Evolutionary conservation across 1,140 invertebrate genomes (phyloP).

Genomic region (Monomorium pharaonis): DNA sequence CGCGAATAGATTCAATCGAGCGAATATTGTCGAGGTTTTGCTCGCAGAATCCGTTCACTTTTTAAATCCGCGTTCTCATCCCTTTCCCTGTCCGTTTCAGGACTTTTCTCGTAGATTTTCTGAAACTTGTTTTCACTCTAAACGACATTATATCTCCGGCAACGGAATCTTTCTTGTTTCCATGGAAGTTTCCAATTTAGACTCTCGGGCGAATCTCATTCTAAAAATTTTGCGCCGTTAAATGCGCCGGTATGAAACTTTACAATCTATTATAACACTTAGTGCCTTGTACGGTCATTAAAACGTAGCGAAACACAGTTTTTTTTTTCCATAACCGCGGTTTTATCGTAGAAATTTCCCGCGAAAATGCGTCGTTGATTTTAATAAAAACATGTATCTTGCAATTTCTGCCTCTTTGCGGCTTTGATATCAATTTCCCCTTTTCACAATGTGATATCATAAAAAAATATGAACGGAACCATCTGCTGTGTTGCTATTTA

Average conservation of each 20-base stretch:
- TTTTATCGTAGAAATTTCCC: neutral
- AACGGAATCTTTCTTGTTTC: neutral
- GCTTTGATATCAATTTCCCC: neutral
- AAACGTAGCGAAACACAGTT: neutral
- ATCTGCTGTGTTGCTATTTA: neutral
- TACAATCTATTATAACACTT: neutral
- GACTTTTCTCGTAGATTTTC: slow-evolving; percentile 16
- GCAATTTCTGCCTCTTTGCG: neutral
- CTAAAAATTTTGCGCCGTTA: neutral
- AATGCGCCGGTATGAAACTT: neutral
- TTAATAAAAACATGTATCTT: slow-evolving; percentile 12
- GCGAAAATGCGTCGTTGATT: neutral
- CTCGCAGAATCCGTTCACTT: neutral
- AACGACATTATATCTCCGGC: slow-evolving; percentile 25
- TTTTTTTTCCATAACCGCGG: neutral
- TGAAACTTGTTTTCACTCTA: slow-evolving; percentile 23
- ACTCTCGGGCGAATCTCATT: neutral
- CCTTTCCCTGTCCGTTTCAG: neutral
- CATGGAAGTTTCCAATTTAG: neutral
- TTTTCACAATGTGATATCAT: neutral
- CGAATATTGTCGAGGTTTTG: neutral
- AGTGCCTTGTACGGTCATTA: neutral
- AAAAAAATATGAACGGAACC: neutral
- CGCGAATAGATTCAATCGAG: slow-evolving; percentile 5
- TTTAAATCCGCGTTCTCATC: neutral